Conservation (phyloP, 2,888 invertebrate species). For the Pediacus dermestoides region DNA sequence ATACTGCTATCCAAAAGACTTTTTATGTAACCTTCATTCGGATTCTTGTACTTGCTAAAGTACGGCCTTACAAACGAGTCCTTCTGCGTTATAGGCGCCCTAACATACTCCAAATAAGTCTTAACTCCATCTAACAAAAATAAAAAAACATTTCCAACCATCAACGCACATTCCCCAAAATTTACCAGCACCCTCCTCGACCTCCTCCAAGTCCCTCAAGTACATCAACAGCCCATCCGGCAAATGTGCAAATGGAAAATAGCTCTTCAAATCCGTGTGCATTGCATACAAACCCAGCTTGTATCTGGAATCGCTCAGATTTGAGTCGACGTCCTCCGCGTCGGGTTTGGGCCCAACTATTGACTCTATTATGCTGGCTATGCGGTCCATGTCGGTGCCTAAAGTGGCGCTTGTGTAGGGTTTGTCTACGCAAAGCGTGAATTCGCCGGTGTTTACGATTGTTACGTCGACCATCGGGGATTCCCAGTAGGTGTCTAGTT, state of each 20-base stretch:
- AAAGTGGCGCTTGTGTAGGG: neutral
- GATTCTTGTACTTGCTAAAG: neutral
- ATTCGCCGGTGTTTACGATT: slow-evolving; percentile 39
- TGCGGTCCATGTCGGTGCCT: neutral
- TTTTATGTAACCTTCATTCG: neutral
- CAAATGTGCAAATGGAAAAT: slow-evolving; percentile 29
- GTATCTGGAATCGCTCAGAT: slow-evolving; percentile 5
- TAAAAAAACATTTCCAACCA: too few relatives aligned
- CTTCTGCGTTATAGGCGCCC: too few relatives aligned
- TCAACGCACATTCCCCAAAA: too few relatives aligned
- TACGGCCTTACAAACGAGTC: neutral
- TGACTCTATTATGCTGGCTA: slow-evolving; percentile 14
- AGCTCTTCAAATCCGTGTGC: slow-evolving; percentile 27
- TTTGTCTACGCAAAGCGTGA: slow-evolving; percentile 25
- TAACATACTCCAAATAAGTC: too few relatives aligned
- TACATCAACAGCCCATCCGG: slow-evolving; percentile 18
- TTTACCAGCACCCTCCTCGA: too few relatives aligned
- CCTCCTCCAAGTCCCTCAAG: slow-evolving; percentile 8
- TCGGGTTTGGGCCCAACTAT: slow-evolving; percentile 8
- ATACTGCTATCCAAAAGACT: neutral
- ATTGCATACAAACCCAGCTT: slow-evolving; percentile 3
- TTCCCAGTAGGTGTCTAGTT: slow-evolving; percentile 61
- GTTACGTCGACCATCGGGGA: slow-evolving; percentile 49
- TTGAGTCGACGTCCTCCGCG: slow-evolving; percentile 11
- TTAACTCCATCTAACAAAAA: too few relatives aligned